Evolutionary conservation across 2,797 vertebrate genomes (phyloP).

Genomic region (Sebastolobus altivelis): DNA sequence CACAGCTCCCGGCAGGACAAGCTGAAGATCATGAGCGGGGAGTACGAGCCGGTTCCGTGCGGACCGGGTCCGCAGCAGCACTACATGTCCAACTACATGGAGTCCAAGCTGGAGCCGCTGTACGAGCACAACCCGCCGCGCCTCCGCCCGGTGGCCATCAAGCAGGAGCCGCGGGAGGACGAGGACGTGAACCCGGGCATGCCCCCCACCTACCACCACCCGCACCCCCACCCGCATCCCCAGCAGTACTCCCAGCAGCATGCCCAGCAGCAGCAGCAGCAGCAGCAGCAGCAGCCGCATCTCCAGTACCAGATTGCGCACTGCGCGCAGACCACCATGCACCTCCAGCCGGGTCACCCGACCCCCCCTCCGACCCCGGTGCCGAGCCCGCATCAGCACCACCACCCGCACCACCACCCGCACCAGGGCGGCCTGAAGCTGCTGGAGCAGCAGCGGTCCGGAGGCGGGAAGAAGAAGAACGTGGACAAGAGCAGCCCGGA

Average conservation of each 20-base stretch:
- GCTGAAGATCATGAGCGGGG: conserved; percentile 84
- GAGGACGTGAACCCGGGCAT: conserved; percentile 87
- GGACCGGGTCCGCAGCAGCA: conserved; percentile 78
- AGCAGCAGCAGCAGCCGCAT: conserved; percentile 89
- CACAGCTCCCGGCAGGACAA: conserved; percentile 92
- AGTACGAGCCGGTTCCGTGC: conserved; percentile 85
- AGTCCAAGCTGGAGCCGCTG: conserved; percentile 90
- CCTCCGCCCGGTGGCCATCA: conserved; percentile 92
- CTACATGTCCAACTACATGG: conserved; percentile 86
- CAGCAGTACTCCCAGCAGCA: conserved; percentile 66
- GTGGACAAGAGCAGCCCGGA: conserved; percentile 96
- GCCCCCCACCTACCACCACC: conserved; percentile 85
- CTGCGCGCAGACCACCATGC: conserved; percentile 97
- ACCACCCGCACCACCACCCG: conserved; percentile 33
- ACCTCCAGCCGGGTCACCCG: conserved; percentile 95
- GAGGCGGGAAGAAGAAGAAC: conserved; percentile 89
- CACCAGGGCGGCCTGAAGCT: conserved; percentile 83
- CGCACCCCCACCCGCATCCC: conserved; percentile 71
- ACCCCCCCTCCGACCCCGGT: conserved; percentile 96
- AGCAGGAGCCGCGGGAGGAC: conserved; percentile 94
- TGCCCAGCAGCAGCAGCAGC: conserved; percentile 65
- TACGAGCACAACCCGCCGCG: conserved; percentile 88
- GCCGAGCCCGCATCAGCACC: conserved; percentile 91
- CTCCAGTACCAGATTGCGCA: conserved; percentile 97
- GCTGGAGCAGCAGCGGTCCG: conserved; percentile 71